Conservation (phyloP, 2,888 invertebrate genomes). For the Epirrita christyi region DNA sequence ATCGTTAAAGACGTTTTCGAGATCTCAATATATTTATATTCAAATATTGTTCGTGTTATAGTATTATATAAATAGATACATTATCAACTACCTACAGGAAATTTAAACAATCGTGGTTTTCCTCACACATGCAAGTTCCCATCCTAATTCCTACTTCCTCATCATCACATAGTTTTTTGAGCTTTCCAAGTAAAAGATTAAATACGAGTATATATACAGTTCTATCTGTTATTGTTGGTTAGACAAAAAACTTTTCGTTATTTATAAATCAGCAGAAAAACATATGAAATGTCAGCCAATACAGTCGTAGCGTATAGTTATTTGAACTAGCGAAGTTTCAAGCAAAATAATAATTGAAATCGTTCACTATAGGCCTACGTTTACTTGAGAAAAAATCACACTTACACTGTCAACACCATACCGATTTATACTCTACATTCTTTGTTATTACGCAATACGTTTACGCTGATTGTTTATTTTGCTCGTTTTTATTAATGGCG, state of each 20-base stretch:
- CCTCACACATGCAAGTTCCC: constrained; percentile 9
- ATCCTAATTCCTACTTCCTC: no score
- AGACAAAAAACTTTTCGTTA: no score
- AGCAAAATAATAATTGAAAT: neutral
- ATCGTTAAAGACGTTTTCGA: no score
- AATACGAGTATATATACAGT: no score
- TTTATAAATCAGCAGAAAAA: no score
- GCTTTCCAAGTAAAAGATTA: neutral
- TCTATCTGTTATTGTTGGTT: no score
- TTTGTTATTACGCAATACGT: constrained; percentile 2
- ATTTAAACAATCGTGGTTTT: constrained; percentile 18
- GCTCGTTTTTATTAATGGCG: neutral
- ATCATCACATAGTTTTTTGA: neutral
- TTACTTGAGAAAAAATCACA: neutral
- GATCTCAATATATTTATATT: no score
- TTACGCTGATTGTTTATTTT: constrained; percentile 1
- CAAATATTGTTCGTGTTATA: no score
- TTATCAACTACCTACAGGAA: constrained; percentile 16
- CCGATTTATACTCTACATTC: neutral
- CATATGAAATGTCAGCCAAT: neutral
- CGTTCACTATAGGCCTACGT: neutral
- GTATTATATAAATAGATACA: no score
- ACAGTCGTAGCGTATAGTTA: neutral
- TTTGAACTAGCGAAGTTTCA: neutral
- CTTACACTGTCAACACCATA: neutral